These are phyloP conservation scores for Lysiphlebus fabarum DNA, from an alignment of 1,140 invertebrate species.

Conservation along the genomic window DNA sequence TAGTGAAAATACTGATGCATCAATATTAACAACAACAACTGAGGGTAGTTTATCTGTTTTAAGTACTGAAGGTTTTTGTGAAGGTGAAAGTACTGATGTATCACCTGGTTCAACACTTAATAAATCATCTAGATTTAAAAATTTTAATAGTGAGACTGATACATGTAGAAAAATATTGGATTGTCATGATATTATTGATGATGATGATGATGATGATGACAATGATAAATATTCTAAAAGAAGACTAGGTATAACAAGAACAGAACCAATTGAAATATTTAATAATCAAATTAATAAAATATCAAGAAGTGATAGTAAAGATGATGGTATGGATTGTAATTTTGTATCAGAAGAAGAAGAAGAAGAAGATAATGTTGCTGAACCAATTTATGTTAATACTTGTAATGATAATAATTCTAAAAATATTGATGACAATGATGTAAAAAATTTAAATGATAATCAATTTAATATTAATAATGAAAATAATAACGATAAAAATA, in stretches of 20 bases:
- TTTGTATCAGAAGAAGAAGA: constrained; percentile 48
- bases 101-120: constrained; percentile 47
- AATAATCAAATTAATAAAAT: constrained; percentile 28
- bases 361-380: constrained; percentile 12
- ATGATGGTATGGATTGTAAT: constrained; percentile 50
- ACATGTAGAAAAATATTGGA: constrained; percentile 15
- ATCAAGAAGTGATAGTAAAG: constrained; percentile 44
- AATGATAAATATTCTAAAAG: neutral
- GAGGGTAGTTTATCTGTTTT: constrained; percentile 49
- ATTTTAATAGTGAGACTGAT: constrained; percentile 17
- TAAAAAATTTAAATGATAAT: neutral
- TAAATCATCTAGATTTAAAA: constrained; percentile 32
- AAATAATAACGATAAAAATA: constrained; percentile 24
- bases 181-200: constrained; percentile 3
- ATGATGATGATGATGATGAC: constrained; percentile 5
- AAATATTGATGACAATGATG: constrained; percentile 10
- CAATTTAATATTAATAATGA: constrained; percentile 3
- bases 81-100: constrained; percentile 48
- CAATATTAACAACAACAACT: constrained; percentile 46
- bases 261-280: constrained; percentile 23
- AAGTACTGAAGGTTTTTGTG: constrained; percentile 52
- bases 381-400: constrained; percentile 50
- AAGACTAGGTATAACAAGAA: constrained; percentile 16
- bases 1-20: constrained; percentile 49
- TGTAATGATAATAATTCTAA: constrained; percentile 35